Evolutionary conservation across 2,113 vertebrate species (phyloP).

Genomic region (Myrmophylax atrothorax): DNA sequence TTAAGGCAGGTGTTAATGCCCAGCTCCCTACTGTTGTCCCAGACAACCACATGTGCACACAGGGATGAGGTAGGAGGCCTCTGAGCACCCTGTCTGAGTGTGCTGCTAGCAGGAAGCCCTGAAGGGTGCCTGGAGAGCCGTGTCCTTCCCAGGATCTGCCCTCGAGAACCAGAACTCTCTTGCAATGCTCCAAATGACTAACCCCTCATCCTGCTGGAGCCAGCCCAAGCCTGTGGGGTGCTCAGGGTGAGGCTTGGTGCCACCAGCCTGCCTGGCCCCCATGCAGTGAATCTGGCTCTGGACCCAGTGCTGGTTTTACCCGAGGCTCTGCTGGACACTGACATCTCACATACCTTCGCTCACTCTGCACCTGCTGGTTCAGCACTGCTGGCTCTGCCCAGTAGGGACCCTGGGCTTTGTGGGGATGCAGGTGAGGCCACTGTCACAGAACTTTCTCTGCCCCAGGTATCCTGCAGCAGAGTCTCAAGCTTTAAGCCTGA

Average conservation of each 20-base stretch:
- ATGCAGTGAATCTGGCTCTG: not conserved
- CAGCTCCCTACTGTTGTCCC: not conserved
- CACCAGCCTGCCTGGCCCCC: too few relatives aligned
- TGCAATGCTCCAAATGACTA: not conserved
- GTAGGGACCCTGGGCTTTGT: too few relatives aligned
- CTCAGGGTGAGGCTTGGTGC: not conserved
- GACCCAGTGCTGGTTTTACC: not conserved
- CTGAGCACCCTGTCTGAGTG: not conserved
- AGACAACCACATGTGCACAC: rapidly evolving
- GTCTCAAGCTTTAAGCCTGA: not conserved
- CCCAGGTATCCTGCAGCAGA: not conserved
- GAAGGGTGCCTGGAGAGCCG: not conserved
- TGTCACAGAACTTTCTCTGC: not conserved
- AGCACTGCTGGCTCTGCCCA: not conserved
- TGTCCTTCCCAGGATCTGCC: not conserved
- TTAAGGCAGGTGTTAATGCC: not conserved
- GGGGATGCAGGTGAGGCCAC: not conserved
- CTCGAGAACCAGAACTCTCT: not conserved
- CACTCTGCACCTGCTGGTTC: not conserved
- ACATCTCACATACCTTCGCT: not conserved
- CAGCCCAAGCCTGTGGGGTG: not conserved
- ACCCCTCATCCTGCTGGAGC: not conserved
- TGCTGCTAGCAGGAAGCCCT: not conserved
- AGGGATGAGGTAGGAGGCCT: not conserved
- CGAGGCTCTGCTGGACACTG: not conserved